Base-by-base conservation (phyloP, 2,113 vertebrate genomes). In the Furnarius figulus region DNA sequence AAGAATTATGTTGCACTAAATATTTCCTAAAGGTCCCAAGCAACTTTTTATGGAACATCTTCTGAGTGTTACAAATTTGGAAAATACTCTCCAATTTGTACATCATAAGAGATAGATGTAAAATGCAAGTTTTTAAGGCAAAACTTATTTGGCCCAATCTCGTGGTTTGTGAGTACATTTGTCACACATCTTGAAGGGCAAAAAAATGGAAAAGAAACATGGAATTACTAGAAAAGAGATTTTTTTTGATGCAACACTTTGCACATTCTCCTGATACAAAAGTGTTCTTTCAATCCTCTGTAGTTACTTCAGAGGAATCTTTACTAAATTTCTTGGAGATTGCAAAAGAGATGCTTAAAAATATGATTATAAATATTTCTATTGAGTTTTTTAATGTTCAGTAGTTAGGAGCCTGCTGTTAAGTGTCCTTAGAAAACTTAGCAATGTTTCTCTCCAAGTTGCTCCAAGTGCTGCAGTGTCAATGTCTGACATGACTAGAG, bases 201-300 rank as follows among this genome's bases (percentile, higher is more conserved):
- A 37, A 40, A 58, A 49, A 59, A 16, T 16, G 17, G 12, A 40
- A 30, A 53, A 53, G 24, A 62, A 62, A 16, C 3, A 0, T 42
- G 6, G 61, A 76, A 71, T 65, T 39, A n/a, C 28, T 66, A 37
- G 4, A 30, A 73, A 85, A 25, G 7, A 78, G 2, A 1, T 10
- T 16, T 24, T 53, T 53, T 68, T 50, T 0, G 0, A 24, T 61
- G 9, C 1, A 8, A 30, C 8, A 9, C 2, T 20, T 1, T 62
- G 9, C 7, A 52, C 5, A 30, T 77, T 90, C 6, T 83, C 12
- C 22, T 31, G 9, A 66, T 40, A 53, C 37, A 66, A 62, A n/a
- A 68, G 1, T 31, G 5, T 49, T 50, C 7, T 33, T 66, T 70
- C 2, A 9, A 6, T 81, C 12, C 18, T 88, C 25, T 67, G 16